phyloP scores from a whole-genome alignment of 2,888 invertebrate species.

The Drosophila putrida region DNA sequence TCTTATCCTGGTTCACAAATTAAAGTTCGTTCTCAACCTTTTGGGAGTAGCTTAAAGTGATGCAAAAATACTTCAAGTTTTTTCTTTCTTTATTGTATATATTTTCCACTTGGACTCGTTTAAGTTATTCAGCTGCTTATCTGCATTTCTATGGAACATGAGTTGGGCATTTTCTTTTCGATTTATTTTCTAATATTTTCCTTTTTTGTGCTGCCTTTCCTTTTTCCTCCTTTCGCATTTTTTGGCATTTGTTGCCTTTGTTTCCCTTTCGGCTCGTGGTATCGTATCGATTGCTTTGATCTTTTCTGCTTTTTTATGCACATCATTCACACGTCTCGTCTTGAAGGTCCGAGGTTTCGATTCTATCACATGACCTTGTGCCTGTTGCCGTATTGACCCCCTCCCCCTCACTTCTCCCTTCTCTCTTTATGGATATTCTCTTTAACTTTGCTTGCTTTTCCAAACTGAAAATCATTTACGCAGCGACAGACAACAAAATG shows the following conservation, averaged over 20 bases:
- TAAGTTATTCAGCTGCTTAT: conserved; percentile 21
- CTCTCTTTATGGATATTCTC: too few relatives aligned
- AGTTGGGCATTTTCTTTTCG: conserved; percentile 21
- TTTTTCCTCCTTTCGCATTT: neutral
- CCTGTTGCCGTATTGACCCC: conserved; percentile 4
- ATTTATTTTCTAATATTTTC: conserved; percentile 5
- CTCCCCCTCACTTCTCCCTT: too few relatives aligned
- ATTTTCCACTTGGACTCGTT: conserved; percentile 7
- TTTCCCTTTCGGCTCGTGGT: neutral
- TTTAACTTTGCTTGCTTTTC: neutral
- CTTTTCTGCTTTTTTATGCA: conserved; percentile 18
- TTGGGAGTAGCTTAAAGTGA: neutral
- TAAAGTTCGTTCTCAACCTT: neutral
- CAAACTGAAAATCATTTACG: conserved; percentile 18
- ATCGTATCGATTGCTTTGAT: conserved; percentile 38
- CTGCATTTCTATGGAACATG: conserved; percentile 18
- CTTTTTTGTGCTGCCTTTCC: neutral
- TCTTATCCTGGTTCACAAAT: neutral
- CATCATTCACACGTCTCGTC: conserved; percentile 24
- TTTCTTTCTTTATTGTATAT: neutral
- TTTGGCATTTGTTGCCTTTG: neutral
- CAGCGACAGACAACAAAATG: conserved; percentile 46
- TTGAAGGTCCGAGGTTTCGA: conserved; percentile 6
- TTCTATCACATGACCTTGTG: conserved; percentile 32
- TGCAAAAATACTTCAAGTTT: neutral